Base-by-base conservation (phyloP, 2,113 vertebrate species). In the Amphilophus citrinellus region DNA sequence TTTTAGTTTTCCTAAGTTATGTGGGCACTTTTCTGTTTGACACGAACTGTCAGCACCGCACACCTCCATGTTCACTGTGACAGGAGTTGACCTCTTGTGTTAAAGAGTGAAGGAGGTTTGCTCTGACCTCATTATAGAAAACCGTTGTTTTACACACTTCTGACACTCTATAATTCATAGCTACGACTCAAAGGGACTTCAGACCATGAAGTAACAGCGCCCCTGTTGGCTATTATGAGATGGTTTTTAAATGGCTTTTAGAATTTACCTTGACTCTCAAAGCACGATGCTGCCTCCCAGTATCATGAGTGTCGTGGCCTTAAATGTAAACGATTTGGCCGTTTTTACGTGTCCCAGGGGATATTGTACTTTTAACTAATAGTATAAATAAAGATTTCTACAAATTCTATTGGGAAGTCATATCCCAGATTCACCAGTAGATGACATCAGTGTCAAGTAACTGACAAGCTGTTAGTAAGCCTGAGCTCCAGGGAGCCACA, bases 321-420 rank as follows among this genome's bases (percentile, higher is more conserved):
- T 81, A 66, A 87, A 83, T 91, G 88, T 91, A 82, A 92, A 90
- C 68, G 20, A 75, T 84, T 73, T 66, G 77, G 86, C 83, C 66
- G 2, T 86, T 90, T 93, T 82, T 84, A 88, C 61, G 68, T 86
- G 84, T 83, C 20, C 15, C 17, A 30, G 79, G 83, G 76, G 63
- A 71, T 65, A 39, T 83, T 90, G 86, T 93, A 88, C 85, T 94
- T 94, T 94, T 86, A 83, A 88, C 75, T 81, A 85, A 91, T 32
- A 58, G 85, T 83, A 87, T 84, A 61, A 96, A 94, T 93, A 94
- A 96, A 96, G 76, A 81, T 93, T 95, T 96, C 57, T 95, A 94
- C 84, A 86, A 92, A 87, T 85, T 88, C 24, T 76, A 37, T 80
- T 59, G n/a, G 60, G 10, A 2, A 88, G 82, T 76, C 60, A 59